Conservation (phyloP, 2,797 vertebrate species). For the Pseudochromis fuscus region DNA sequence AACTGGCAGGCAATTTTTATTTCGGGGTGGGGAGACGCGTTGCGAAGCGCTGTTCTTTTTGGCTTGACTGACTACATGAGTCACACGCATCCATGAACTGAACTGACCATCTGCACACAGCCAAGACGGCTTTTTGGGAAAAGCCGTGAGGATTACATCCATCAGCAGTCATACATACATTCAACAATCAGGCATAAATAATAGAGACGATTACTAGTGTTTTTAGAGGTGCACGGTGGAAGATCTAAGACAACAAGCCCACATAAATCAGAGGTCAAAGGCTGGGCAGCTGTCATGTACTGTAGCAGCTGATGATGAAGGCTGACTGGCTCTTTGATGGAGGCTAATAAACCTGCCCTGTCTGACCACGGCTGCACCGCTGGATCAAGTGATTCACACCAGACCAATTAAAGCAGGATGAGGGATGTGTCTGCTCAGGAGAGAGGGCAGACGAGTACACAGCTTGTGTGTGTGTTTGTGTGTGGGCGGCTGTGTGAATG, state of each 20-base stretch:
- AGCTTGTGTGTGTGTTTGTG: conserved; percentile 8
- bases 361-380: conserved; percentile 26
- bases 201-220: conserved; percentile 31
- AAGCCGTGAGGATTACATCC: conserved; percentile 12
- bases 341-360: conserved; percentile 50
- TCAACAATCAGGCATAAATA: no score
- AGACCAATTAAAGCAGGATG: conserved; percentile 55
- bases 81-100: conserved; percentile 47
- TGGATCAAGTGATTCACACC: conserved; percentile 55
- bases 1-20: conserved; percentile 39
- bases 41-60: conserved; percentile 36
- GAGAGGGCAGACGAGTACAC: conserved; percentile 35
- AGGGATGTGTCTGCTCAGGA: conserved; percentile 51
- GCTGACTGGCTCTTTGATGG: conserved; percentile 42
- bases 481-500: not conserved
- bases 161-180: not conserved
- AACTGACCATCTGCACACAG: conserved; percentile 57
- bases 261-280: conserved; percentile 9
- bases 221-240: not conserved
- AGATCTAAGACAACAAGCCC: conserved; percentile 29
- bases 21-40: conserved; percentile 14
- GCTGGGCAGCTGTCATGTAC: not conserved
- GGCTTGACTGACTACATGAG: conserved; percentile 54
- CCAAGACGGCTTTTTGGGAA: conserved; percentile 22
- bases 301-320: conserved; percentile 3